Conservation (phyloP, 2,113 vertebrate species). For the Corvus hawaiiensis region DNA sequence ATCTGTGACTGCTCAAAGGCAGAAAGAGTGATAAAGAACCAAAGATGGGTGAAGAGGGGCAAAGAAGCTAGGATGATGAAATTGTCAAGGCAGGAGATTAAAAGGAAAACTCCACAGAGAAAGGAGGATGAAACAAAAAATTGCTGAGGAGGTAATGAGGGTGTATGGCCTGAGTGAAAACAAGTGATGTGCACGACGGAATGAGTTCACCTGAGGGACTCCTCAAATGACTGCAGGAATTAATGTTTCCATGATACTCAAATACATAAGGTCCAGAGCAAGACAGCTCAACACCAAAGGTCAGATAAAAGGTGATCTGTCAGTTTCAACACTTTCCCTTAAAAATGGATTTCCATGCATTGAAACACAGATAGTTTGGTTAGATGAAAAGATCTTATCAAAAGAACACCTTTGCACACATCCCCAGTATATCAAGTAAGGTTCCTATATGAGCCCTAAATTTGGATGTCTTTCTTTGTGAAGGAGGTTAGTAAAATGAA, state of each 20-base stretch:
- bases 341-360: background rate
- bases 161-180: background rate
- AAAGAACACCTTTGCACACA: background rate
- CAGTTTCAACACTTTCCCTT: background rate
- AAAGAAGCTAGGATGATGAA: background rate
- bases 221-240: background rate
- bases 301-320: background rate
- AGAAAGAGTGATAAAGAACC: background rate
- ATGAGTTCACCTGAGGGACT: background rate
- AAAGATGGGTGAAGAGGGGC: background rate
- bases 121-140: background rate
- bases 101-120: background rate
- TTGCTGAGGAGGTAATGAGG: background rate
- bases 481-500: background rate
- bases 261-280: background rate
- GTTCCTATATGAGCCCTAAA: background rate
- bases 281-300: background rate
- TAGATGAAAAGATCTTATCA: background rate
- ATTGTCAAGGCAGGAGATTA: background rate
- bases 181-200: background rate
- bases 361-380: background rate
- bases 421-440: rapidly evolving
- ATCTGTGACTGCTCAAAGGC: background rate
- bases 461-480: background rate
- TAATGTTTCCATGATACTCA: background rate